These are phyloP conservation scores for Rhodophaea formosa DNA, from an alignment of 2,888 invertebrate species.

Conservation along the genomic window DNA sequence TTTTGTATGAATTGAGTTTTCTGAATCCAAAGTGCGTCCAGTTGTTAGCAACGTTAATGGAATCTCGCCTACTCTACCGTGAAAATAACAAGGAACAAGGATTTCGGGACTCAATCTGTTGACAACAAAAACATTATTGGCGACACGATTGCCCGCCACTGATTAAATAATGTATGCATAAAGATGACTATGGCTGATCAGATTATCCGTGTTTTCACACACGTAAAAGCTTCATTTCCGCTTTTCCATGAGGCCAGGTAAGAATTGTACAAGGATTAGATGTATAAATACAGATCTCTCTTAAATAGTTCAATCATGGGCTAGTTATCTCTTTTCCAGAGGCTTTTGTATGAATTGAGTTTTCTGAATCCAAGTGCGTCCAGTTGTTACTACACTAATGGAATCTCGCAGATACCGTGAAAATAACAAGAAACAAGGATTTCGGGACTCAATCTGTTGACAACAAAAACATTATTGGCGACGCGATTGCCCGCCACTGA, in stretches of 20 bases:
- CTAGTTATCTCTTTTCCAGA: too few relatives aligned
- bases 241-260: neutral
- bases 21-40: constrained; percentile 77
- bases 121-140: constrained; percentile 48
- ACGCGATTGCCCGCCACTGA: constrained; percentile 16
- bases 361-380: too few relatives aligned
- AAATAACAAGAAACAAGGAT: too few relatives aligned
- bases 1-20: too few relatives aligned
- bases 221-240: neutral
- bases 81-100: constrained; percentile 73
- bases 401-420: too few relatives aligned
- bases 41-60: constrained; percentile 81
- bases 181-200: neutral
- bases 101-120: constrained; percentile 58
- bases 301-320: too few relatives aligned
- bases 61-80: constrained; percentile 72
- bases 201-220: neutral
- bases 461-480: constrained; percentile 46
- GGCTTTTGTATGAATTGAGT: too few relatives aligned
- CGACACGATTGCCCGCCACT: constrained; percentile 20
- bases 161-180: neutral
- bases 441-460: constrained; percentile 57
- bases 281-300: too few relatives aligned
- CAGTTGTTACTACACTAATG: too few relatives aligned
- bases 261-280: too few relatives aligned